Base-by-base conservation (phyloP, 2,113 vertebrate species). In the Damaliscus lunatus region DNA sequence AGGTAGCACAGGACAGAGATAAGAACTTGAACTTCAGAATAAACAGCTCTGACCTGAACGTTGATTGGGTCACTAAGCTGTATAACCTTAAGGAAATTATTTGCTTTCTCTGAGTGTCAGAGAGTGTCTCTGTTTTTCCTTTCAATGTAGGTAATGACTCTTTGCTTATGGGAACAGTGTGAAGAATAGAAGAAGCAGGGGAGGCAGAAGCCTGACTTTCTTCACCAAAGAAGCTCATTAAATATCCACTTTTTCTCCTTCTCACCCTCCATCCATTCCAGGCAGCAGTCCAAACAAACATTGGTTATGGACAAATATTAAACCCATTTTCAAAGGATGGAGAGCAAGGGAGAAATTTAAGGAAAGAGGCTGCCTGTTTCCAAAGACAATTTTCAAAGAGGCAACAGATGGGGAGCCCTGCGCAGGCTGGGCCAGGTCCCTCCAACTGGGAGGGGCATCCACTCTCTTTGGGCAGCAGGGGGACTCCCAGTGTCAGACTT, bases 391-490 rank as follows among this genome's bases (percentile, higher is more conserved):
- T 48, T 94, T 74, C 52, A 77, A 52, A 27, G 8, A 64, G 19
- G 17, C 33, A 16, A 50, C 31, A 82, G 52, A 40, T 33, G 2
- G 5, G 13, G 50, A 77, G 13, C 16, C 19, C 8, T 7, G 0
- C 1, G 7, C 12, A 48, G 27, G 6, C 2, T 0, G 1, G 10
- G 48, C 52, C 52, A 40, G 23, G 23, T 3, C 15, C 7, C 2
- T 43, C 33, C 31, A 50, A 43, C 27, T 3, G 3, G 7, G 40
- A 78, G 33, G 10, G 14, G 17, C 46, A n/a, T 8, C 43, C 15
- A 2, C 19, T 21, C 3, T 23, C 15, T 83, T 43, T 27, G 36
- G 31, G 5, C 10, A 62, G 27, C 31, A 2, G 6, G 19, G 5
- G 52, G 67, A 48, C 29, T 21, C 19, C 57, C 9, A 11, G 16